phyloP scores from a whole-genome alignment of 2,888 invertebrate species.

The Sinohyriopsis cumingii region DNA sequence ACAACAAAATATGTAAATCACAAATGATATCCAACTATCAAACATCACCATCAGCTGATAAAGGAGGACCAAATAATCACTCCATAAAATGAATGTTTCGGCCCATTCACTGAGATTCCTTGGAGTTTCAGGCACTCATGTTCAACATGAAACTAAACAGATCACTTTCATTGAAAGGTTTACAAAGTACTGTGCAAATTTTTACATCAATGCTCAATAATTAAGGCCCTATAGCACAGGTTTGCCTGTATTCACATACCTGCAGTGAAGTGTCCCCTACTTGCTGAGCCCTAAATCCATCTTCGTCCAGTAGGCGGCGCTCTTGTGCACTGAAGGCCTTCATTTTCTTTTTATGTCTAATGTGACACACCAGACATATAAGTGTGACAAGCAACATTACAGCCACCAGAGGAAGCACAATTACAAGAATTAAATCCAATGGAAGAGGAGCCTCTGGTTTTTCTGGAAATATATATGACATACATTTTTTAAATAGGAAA shows the following conservation, averaged over 20 bases:
- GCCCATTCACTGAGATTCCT: too few relatives aligned
- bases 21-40: too few relatives aligned
- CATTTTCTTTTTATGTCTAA: conserved; percentile 44
- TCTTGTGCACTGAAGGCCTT: conserved; percentile 39
- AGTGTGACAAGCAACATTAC: conserved; percentile 23
- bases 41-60: too few relatives aligned
- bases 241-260: conserved; percentile 33
- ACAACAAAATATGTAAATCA: too few relatives aligned
- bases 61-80: too few relatives aligned
- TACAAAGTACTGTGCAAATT: too few relatives aligned
- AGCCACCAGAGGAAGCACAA: conserved; percentile 37
- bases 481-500: too few relatives aligned
- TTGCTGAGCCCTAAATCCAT: conserved; percentile 57
- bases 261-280: conserved; percentile 62
- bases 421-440: conserved; percentile 35
- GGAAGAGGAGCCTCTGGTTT: conserved; percentile 3
- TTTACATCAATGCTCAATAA: not conserved
- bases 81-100: too few relatives aligned
- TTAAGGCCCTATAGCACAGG: not conserved
- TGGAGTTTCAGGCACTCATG: too few relatives aligned
- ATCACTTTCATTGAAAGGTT: too few relatives aligned
- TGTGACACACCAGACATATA: conserved; percentile 37
- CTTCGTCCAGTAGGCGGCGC: conserved; percentile 41
- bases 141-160: too few relatives aligned
- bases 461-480: conserved; percentile 13